These are phyloP conservation scores for Sebastes cheni DNA, from an alignment of 2,797 vertebrate genomes.

Conservation along the genomic window DNA sequence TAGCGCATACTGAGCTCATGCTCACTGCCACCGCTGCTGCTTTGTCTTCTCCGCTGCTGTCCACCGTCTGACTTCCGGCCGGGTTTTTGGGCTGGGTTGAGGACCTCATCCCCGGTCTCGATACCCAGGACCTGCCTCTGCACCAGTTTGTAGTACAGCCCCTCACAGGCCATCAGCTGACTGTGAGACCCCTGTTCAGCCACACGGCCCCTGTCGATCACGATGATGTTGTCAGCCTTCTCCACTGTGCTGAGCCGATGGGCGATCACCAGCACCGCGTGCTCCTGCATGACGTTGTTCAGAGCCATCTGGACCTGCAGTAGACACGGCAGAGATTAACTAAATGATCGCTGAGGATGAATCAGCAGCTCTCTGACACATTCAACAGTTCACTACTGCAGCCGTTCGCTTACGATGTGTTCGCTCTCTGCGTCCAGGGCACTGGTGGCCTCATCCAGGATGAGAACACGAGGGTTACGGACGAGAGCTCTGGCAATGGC, in stretches of 20 bases:
- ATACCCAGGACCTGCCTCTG: slow-evolving; percentile 91
- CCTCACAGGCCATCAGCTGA: slow-evolving; percentile 89
- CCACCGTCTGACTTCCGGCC: slow-evolving; percentile 1
- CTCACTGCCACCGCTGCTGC: slow-evolving; percentile 62
- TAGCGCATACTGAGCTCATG: slow-evolving; percentile 62
- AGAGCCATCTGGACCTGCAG: slow-evolving; percentile 94
- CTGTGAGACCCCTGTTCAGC: slow-evolving; percentile 91
- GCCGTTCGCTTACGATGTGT: slow-evolving; percentile 84
- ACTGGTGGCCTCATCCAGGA: slow-evolving; percentile 96
- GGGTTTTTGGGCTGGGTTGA: background rate
- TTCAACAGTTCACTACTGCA: background rate
- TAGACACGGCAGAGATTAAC: background rate
- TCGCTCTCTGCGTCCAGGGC: slow-evolving; percentile 95
- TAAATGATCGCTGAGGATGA: background rate
- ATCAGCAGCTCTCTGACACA: background rate
- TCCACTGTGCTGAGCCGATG: slow-evolving; percentile 97
- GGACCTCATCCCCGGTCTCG: slow-evolving; percentile 65
- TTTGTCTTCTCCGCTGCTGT: slow-evolving; percentile 20
- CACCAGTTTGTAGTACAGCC: slow-evolving; percentile 92
- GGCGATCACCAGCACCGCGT: slow-evolving; percentile 91
- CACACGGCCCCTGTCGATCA: slow-evolving; percentile 81
- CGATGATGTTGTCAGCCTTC: slow-evolving; percentile 78
- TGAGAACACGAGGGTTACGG: slow-evolving; percentile 88
- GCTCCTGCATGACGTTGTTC: slow-evolving; percentile 83
- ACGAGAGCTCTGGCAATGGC: slow-evolving; percentile 95